A percentile compares a stretch with the other conserved stretches of the same genome.
phyloP scores from a whole-genome alignment of 2,888 invertebrate species.

The Volucella inanis region DNA sequence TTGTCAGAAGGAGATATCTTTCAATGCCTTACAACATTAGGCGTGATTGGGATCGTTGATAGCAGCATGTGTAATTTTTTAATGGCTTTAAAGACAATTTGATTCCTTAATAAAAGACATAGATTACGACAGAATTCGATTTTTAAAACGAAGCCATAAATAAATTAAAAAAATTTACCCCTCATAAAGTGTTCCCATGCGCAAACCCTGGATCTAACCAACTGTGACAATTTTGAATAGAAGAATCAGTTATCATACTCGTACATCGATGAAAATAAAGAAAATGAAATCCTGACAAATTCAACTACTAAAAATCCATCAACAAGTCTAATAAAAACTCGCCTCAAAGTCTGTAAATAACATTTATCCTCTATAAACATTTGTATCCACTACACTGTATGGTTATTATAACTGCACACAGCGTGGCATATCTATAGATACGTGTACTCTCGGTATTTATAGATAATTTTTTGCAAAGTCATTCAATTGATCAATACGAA shows the following conservation, averaged over 20 bases:
- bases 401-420: constrained; percentile 11
- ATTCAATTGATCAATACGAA: constrained; percentile 55
- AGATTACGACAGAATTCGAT: constrained; percentile 21
- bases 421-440: constrained; percentile 35
- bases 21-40: no score
- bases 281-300: constrained; percentile 27
- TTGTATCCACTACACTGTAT: background rate
- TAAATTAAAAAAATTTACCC: constrained; percentile 43
- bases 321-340: constrained; percentile 48
- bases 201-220: background rate
- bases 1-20: no score
- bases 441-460: no score
- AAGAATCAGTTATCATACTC: background rate
- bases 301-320: constrained; percentile 48
- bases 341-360: constrained; percentile 37
- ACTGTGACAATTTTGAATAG: background rate
- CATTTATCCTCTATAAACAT: constrained; percentile 10
- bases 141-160: constrained; percentile 52
- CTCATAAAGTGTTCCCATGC: background rate
- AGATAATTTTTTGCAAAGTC: constrained; percentile 42
- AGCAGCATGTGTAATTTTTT: no score
- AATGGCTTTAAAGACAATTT: no score
- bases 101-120: background rate
- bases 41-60: no score
- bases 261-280: background rate